A percentile compares a stretch with the other conserved stretches of the same genome.
Conservation (phyloP, 2,797 vertebrate genomes). For the Tapera naevia region DNA sequence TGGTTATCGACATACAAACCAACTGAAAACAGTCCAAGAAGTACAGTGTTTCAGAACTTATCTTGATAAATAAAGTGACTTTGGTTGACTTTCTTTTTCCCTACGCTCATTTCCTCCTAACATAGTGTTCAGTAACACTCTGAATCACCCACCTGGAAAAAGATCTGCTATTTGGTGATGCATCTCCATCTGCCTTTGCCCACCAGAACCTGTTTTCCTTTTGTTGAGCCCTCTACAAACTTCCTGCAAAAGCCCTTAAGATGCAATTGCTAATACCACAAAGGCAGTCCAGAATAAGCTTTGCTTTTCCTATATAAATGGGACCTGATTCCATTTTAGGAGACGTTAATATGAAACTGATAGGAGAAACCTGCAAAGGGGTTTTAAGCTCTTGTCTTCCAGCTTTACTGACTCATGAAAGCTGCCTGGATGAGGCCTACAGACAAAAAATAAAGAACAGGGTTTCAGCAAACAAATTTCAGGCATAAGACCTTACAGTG, state of each 20-base stretch:
- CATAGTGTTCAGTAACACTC: neutral
- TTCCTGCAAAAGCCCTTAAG: neutral
- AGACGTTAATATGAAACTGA: neutral
- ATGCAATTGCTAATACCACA: neutral
- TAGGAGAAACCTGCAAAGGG: neutral
- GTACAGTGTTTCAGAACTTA: neutral
- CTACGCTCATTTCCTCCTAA: neutral
- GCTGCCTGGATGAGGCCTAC: neutral
- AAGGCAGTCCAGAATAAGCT: neutral
- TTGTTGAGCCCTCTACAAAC: neutral
- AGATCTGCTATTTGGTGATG: neutral
- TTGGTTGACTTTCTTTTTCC: neutral
- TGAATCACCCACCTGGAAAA: neutral
- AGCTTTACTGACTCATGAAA: neutral
- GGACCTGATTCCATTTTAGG: neutral
- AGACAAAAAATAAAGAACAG: neutral
- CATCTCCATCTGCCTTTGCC: neutral
- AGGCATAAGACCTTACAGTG: neutral
- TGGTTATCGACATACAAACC: neutral
- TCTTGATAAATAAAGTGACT: neutral
- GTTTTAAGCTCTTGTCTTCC: neutral
- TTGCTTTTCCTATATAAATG: neutral
- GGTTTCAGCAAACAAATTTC: neutral
- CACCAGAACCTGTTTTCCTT: neutral
- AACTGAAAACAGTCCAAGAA: neutral